These are phyloP conservation scores for Eulemur rufifrons DNA, from an alignment of 2,113 vertebrate species.

Conservation along the genomic window DNA sequence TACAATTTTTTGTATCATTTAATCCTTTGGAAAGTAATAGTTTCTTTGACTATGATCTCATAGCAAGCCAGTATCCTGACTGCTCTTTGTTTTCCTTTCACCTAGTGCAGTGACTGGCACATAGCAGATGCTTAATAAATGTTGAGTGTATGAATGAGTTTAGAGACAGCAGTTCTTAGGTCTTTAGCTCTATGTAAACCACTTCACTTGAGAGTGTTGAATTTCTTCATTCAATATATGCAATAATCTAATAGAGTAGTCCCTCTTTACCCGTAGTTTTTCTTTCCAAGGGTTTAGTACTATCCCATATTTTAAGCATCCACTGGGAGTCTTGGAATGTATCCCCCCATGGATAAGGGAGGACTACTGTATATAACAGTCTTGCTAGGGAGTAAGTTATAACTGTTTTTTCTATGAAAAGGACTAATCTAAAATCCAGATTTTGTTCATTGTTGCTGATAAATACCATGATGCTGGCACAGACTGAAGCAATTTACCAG, in stretches of 20 bases:
- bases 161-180: neutral
- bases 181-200: neutral
- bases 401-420: neutral
- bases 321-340: neutral
- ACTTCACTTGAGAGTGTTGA: constrained; percentile 27
- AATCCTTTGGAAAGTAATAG: constrained; percentile 15
- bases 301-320: neutral
- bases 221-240: constrained; percentile 1
- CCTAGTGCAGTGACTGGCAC: neutral
- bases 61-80: neutral
- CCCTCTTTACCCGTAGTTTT: neutral
- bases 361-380: neutral
- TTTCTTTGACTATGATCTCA: constrained; percentile 25
- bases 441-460: constrained; percentile 36
- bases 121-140: neutral
- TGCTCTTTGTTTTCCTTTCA: neutral
- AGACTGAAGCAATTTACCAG: constrained; percentile 54
- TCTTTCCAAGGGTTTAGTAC: neutral
- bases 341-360: neutral
- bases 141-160: neutral
- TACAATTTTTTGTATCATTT: constrained; percentile 36
- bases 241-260: neutral
- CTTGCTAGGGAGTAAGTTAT: constrained; percentile 3
- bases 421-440: constrained; percentile 6
- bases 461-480: constrained; percentile 41